Conservation (phyloP, 1,140 invertebrate species). For the Nasonia giraulti region DNA sequence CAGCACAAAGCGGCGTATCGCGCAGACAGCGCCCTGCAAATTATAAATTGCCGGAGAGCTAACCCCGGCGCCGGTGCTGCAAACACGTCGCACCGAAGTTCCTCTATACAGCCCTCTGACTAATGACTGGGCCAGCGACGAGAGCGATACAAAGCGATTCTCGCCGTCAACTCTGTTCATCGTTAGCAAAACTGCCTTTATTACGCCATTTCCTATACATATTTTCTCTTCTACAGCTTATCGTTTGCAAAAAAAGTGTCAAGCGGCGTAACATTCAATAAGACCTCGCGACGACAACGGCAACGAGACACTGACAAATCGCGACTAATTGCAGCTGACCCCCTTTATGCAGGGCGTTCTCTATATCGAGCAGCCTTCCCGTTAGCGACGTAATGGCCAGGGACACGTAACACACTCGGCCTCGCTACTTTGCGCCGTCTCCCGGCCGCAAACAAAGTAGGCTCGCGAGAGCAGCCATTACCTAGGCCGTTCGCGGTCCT, state of each 20-base stretch:
- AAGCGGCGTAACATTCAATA: conserved; percentile 33
- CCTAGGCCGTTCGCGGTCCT: neutral
- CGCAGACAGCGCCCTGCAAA: conserved; percentile 19
- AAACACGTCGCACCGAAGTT: neutral
- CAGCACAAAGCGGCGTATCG: neutral
- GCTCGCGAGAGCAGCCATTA: neutral
- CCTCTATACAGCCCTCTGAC: neutral
- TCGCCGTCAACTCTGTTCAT: no score
- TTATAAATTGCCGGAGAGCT: conserved; percentile 30
- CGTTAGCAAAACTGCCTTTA: conserved; percentile 17
- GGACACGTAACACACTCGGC: conserved; percentile 4
- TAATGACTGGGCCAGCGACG: conserved; percentile 30
- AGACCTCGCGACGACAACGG: no score
- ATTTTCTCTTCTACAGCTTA: no score
- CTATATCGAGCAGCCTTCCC: neutral
- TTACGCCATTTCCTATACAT: neutral
- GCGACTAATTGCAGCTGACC: conserved; percentile 26
- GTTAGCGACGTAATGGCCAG: conserved; percentile 5
- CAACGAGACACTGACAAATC: conserved; percentile 43
- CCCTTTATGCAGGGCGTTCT: neutral
- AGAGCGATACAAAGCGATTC: conserved; percentile 13
- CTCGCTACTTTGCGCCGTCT: neutral
- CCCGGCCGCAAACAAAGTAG: neutral
- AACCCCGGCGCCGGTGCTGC: no score
- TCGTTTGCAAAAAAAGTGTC: neutral